Evolutionary conservation across 92 coral and sea anemone species (phyloP), one percentile per base, ranked within the genome.

Genomic region (Parazoanthus darwini): DNA sequence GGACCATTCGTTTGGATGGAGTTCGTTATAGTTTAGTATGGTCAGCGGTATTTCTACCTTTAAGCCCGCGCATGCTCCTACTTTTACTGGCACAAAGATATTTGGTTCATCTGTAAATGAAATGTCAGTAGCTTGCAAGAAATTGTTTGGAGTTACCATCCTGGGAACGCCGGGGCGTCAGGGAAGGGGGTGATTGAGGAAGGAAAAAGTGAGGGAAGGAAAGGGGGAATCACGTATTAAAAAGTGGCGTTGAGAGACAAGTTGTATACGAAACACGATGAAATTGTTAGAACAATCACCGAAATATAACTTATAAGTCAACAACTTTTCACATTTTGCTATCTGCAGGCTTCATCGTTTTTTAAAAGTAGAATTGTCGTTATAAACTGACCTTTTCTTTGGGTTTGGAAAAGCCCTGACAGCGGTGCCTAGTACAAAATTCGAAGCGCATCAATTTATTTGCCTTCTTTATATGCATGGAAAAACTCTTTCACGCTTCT

Each of bases 51-150:
- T 84, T 48, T 84, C 78, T 14, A 48, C 87, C 0, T 70, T 3
- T 2, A 79, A 84, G 5, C 79, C 70, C 29, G 35, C 46, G 82
- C 99, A 96, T 0, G 94, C 95, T 8, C 91, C 92, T 43, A 88
- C 90, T 18, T 79, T 68, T 18, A 86, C 86, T 10, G 98, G 91
- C 39, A 96, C 82, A 14, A 91, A 92, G 43, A 96, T 88, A 23
- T 82, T 88, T 70, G 99, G 99, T 42, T 95, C 96, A 51, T 89
- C 99, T 96, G 65, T 46, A 16, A 68, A 33, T 0, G 38, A 44
- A 46, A 5, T 22, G 70, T 23, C 70, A 63, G n/a, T 14, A 63
- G 25, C 20, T 63, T 63, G 68, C n/a, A 18, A 63, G 68, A 63
- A 59, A 20, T n/a, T 15, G 67, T 16, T 20, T 15, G 4, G n/a